Conservation (phyloP, 92 coral and sea anemone species). For the Parazoanthus darwini region DNA sequence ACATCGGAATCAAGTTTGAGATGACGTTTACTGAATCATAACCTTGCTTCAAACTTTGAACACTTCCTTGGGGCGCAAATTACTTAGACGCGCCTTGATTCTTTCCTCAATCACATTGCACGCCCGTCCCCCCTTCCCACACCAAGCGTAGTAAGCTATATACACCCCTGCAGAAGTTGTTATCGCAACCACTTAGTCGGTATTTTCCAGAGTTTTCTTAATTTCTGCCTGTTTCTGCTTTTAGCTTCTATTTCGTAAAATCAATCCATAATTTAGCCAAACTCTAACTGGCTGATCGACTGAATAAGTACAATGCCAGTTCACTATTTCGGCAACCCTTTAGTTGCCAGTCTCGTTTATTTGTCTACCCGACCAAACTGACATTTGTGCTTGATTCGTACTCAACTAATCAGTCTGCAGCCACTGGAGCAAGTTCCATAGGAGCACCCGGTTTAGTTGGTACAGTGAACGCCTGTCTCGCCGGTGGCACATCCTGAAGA, state of each 20-base stretch:
- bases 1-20: too few relatives aligned
- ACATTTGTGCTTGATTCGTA: neutral
- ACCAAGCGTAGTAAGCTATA: too few relatives aligned
- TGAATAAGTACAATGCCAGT: too few relatives aligned
- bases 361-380: neutral
- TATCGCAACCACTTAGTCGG: too few relatives aligned
- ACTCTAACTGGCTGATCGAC: neutral
- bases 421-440: neutral
- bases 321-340: neutral
- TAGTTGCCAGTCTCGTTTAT: neutral
- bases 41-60: too few relatives aligned
- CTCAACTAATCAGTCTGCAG: neutral
- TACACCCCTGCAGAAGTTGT: too few relatives aligned
- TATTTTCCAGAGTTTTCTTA: too few relatives aligned
- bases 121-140: too few relatives aligned
- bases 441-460: neutral
- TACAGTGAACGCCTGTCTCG: neutral
- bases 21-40: too few relatives aligned
- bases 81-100: too few relatives aligned
- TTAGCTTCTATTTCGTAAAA: neutral
- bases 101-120: too few relatives aligned
- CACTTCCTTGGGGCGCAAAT: too few relatives aligned
- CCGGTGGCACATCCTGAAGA: neutral
- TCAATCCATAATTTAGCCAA: neutral
- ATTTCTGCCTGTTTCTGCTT: neutral